Conservation (phyloP, 1,140 invertebrate genomes). For the Heterodera schachtii region DNA sequence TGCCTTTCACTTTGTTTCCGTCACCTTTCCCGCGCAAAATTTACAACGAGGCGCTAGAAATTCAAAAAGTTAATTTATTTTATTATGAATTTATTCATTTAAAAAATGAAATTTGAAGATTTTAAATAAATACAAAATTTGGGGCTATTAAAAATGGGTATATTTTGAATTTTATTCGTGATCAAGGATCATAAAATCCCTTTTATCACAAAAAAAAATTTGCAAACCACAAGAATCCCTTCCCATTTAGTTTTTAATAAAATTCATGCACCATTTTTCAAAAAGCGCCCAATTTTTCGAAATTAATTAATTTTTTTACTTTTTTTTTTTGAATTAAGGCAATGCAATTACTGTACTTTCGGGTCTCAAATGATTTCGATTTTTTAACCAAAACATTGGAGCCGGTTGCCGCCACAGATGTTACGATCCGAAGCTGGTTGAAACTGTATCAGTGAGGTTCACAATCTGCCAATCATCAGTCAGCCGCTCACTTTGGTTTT, state of each 20-base stretch:
- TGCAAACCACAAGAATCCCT: too few relatives aligned
- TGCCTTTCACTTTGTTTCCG: neutral
- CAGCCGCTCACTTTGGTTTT: neutral
- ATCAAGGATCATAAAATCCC: too few relatives aligned
- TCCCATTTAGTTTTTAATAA: too few relatives aligned
- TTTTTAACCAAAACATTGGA: neutral
- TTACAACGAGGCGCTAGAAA: neutral
- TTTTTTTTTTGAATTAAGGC: neutral
- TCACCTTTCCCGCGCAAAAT: neutral
- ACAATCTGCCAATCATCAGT: neutral
- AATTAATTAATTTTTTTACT: neutral
- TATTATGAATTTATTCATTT: too few relatives aligned
- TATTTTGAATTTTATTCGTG: too few relatives aligned
- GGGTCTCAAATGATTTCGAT: neutral
- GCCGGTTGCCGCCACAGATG: neutral
- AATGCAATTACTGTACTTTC: neutral
- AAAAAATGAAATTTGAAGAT: too few relatives aligned
- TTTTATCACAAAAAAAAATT: too few relatives aligned
- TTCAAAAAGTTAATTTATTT: neutral
- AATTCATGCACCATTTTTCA: too few relatives aligned
- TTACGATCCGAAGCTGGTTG: neutral
- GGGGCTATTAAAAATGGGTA: too few relatives aligned
- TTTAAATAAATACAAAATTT: too few relatives aligned
- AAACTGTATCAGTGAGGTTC: neutral
- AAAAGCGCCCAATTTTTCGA: neutral